Percentiles rank a stretch among this genome's conserved stretches.
phyloP scores from a whole-genome alignment of 2,797 vertebrate genomes.

The Craterocephalus amniculus region DNA sequence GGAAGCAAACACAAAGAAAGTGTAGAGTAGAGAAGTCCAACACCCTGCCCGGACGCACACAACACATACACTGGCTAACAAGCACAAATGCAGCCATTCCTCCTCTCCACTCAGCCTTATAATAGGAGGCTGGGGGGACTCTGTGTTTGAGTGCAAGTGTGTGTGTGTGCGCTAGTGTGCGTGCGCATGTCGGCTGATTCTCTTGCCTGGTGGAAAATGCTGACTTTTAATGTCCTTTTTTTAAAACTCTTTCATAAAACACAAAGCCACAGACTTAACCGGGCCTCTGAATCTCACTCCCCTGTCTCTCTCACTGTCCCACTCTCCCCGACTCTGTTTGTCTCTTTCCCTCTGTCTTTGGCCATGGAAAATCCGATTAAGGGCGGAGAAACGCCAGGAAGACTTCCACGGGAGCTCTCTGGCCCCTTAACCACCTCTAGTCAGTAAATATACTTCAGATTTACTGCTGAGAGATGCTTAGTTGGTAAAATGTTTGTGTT shows the following conservation, averaged over 20 bases:
- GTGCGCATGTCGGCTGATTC: conserved; percentile 52
- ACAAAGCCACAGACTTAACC: conserved; percentile 83
- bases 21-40: conserved; percentile 24
- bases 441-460: neutral
- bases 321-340: conserved; percentile 30
- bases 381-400: conserved; percentile 44
- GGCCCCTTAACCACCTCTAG: conserved; percentile 19
- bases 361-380: conserved; percentile 70
- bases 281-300: conserved; percentile 71
- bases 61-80: conserved; percentile 45
- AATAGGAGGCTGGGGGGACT: conserved; percentile 69
- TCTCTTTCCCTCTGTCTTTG: conserved; percentile 41
- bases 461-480: neutral
- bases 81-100: conserved; percentile 66
- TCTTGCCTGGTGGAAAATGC: conserved; percentile 79
- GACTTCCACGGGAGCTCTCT: conserved; percentile 52
- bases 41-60: conserved; percentile 33
- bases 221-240: conserved; percentile 79
- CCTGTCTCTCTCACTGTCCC: conserved; percentile 62
- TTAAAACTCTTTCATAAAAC: conserved; percentile 77
- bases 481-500: neutral
- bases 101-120: conserved; percentile 74
- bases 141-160: conserved; percentile 35
- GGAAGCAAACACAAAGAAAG: neutral
- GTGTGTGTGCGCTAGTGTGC: conserved; percentile 31